Evolutionary conservation across 92 coral and sea anemone species (phyloP).

Genomic region (Anthopleura xanthogrammica): DNA sequence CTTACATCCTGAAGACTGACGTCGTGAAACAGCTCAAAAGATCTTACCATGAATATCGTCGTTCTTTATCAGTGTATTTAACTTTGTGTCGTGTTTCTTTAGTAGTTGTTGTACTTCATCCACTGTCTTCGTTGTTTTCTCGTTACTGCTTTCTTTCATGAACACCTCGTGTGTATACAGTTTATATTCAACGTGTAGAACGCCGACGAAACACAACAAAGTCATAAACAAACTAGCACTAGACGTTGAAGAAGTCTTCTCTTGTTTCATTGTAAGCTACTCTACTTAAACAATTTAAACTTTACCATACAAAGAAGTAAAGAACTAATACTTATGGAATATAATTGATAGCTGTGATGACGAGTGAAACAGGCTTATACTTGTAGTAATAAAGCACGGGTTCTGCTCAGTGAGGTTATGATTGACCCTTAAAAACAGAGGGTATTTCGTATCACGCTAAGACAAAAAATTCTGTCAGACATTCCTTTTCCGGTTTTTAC

Average conservation of each 20-base stretch:
- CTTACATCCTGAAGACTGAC: background rate
- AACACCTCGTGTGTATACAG: background rate
- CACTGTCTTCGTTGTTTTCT: background rate
- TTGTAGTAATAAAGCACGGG: too few species aligned
- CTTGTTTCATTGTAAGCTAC: conserved; percentile 3
- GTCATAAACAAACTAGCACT: conserved; percentile 7
- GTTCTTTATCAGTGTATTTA: background rate
- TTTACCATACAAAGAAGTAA: background rate
- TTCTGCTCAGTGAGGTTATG: too few species aligned
- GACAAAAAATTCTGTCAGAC: too few species aligned
- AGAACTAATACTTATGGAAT: background rate
- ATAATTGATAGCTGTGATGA: too few species aligned
- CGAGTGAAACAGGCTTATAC: too few species aligned
- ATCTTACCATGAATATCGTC: background rate
- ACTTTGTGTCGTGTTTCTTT: background rate
- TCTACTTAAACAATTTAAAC: background rate
- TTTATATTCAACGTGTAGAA: conserved; percentile 9
- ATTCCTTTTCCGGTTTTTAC: too few species aligned
- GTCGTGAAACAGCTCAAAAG: too few species aligned
- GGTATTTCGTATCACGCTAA: too few species aligned
- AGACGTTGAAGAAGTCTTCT: background rate
- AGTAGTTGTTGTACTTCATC: background rate
- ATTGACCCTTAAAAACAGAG: too few species aligned
- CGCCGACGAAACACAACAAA: conserved; percentile 1
- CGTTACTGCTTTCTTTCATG: background rate